phyloP scores from a whole-genome alignment of 2,113 vertebrate species.

The Lasiurus cinereus region DNA sequence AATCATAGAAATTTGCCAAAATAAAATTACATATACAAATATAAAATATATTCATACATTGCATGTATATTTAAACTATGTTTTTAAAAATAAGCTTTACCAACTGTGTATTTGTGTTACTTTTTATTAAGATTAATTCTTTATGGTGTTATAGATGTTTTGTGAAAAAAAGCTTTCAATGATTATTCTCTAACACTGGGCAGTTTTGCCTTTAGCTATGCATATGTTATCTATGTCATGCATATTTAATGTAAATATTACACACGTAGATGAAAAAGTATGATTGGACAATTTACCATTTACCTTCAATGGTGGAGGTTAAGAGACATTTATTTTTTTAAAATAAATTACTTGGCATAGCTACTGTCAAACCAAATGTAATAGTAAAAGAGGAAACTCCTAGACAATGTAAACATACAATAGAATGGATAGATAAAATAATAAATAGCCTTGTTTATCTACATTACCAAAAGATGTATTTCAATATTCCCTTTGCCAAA shows the following conservation, averaged over 20 bases:
- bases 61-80: background rate
- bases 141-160: constrained; percentile 38
- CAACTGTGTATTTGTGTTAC: background rate
- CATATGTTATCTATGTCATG: constrained; percentile 53
- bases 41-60: background rate
- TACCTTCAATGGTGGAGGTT: background rate
- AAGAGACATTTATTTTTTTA: constrained; percentile 46
- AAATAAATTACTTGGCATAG: constrained; percentile 37
- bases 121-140: constrained; percentile 48
- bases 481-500: constrained; percentile 33
- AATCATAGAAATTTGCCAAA: background rate
- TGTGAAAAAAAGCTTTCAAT: constrained; percentile 16
- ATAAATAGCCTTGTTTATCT: constrained; percentile 29
- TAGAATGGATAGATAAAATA: constrained; percentile 34
- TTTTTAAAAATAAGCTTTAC: constrained; percentile 11
- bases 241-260: constrained; percentile 68
- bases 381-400: constrained; percentile 13
- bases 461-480: constrained; percentile 37
- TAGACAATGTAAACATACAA: background rate
- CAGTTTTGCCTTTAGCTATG: constrained; percentile 61
- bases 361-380: constrained; percentile 18
- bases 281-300: constrained; percentile 52
- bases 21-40: background rate
- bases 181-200: background rate
- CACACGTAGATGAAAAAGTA: constrained; percentile 27